These are phyloP conservation scores for Panagrolaimus sp. DNA, from an alignment of 1,140 invertebrate genomes.

Conservation along the genomic window DNA sequence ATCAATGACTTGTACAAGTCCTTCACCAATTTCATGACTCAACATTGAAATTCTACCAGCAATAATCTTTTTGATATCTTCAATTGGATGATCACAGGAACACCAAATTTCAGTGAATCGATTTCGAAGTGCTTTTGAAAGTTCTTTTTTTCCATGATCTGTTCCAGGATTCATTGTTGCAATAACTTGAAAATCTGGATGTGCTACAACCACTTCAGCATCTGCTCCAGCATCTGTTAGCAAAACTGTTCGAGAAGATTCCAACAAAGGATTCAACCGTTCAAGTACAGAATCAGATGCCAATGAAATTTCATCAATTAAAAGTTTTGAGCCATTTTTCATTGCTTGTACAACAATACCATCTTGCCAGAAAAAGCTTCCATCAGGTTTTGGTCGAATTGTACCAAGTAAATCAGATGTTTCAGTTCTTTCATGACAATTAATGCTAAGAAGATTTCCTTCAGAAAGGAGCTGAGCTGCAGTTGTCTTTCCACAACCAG, in stretches of 20 bases:
- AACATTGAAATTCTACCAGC: conserved; percentile 8
- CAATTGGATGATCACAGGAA: conserved; percentile 67
- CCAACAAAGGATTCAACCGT: conserved; percentile 87
- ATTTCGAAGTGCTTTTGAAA: conserved; percentile 92
- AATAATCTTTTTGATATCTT: conserved; percentile 71
- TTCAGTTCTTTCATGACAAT: conserved; percentile 98
- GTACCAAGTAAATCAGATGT: conserved; percentile 94
- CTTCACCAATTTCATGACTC: conserved; percentile 1
- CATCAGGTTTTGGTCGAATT: conserved; percentile 68
- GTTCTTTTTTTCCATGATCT: conserved; percentile 98
- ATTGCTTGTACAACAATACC: conserved; percentile 87
- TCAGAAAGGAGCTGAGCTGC: conserved; percentile 64
- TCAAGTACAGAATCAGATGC: conserved; percentile 98
- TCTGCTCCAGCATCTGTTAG: conserved; percentile 67
- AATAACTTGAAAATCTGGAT: conserved; percentile 77
- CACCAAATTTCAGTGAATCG: conserved; percentile 99
- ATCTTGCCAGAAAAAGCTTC: conserved; percentile 94
- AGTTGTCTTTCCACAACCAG: conserved; percentile 96
- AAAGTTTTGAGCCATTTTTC: conserved; percentile 75
- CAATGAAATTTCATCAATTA: conserved; percentile 97
- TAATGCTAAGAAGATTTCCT: conserved; percentile 63
- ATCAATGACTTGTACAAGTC: not conserved
- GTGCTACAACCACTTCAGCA: conserved; percentile 67
- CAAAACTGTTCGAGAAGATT: conserved; percentile 82
- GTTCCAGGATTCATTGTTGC: conserved; percentile 99